A percentile compares a stretch with the other conserved stretches of the same genome.
Evolutionary conservation across 2,797 vertebrate genomes (phyloP).

Genomic region (Oreortyx pictus): DNA sequence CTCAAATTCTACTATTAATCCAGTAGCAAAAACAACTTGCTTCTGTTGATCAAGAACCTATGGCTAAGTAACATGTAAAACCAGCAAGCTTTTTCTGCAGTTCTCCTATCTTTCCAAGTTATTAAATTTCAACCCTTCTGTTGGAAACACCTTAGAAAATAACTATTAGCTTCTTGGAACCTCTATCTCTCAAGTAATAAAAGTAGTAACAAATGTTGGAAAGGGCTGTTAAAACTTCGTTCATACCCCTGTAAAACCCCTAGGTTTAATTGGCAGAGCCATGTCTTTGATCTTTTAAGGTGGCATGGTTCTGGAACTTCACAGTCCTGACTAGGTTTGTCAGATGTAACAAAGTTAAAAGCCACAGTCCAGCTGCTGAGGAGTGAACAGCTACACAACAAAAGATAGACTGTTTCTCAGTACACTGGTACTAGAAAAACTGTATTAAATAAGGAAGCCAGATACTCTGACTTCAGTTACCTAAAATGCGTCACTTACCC

Average conservation of each 20-base stretch:
- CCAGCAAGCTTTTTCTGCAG: background rate
- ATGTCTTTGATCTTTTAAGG: background rate
- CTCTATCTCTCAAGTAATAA: background rate
- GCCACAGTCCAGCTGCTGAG: background rate
- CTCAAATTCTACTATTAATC: background rate
- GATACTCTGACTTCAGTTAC: background rate
- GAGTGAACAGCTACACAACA: background rate
- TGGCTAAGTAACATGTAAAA: background rate
- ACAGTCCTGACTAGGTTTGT: background rate
- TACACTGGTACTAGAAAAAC: background rate
- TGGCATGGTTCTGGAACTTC: background rate
- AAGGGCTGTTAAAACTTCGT: background rate
- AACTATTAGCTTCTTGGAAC: background rate
- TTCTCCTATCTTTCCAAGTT: background rate
- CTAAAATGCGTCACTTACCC: fast-evolving
- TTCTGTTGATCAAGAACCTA: background rate
- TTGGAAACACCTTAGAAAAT: slow-evolving; percentile 8
- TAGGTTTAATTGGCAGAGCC: background rate
- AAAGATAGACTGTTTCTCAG: background rate
- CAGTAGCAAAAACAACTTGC: background rate
- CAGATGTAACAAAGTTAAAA: background rate
- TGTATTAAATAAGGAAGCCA: background rate
- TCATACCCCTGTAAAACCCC: background rate
- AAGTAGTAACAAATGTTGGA: background rate
- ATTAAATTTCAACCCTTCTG: background rate